phyloP scores from a whole-genome alignment of 2,888 invertebrate species.

The Drosophila falleni region DNA sequence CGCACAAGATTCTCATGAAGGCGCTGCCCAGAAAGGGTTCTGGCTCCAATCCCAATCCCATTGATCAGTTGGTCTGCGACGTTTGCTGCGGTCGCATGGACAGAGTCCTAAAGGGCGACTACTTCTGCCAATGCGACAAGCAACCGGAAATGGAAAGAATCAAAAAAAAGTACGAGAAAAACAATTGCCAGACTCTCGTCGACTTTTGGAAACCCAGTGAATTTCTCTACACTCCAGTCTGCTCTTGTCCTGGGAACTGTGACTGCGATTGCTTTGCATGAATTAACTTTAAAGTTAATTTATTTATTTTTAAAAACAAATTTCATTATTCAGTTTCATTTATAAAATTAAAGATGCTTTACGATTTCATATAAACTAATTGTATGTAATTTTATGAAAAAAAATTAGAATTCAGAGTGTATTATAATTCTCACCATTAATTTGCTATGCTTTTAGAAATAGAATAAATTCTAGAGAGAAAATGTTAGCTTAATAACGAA shows the following conservation, averaged over 20 bases:
- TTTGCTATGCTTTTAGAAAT: too few relatives aligned
- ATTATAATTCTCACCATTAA: too few relatives aligned
- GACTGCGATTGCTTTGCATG: conserved; percentile 36
- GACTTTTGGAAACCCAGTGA: conserved; percentile 66
- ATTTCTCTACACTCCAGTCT: conserved; percentile 57
- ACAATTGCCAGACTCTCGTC: conserved; percentile 41
- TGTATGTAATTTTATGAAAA: too few relatives aligned
- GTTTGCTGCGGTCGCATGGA: conserved; percentile 39
- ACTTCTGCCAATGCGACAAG: conserved; percentile 40
- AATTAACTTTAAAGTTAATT: not conserved
- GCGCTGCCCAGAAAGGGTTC: conserved; percentile 34
- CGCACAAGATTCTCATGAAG: conserved; percentile 46
- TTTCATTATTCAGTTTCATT: not conserved
- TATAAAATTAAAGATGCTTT: not conserved
- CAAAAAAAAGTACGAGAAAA: conserved; percentile 15
- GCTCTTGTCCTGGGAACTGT: conserved; percentile 20
- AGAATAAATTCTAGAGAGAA: too few relatives aligned
- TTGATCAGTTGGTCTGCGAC: conserved; percentile 40
- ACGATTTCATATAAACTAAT: not conserved
- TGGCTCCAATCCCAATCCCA: conserved; percentile 4
- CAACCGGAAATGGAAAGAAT: conserved; percentile 16
- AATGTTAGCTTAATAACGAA: too few relatives aligned
- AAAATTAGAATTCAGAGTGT: too few relatives aligned
- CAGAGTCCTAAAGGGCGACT: conserved; percentile 28
- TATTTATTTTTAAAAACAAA: not conserved